Base-by-base conservation (phyloP, 2,797 vertebrate species). In the Uromys caudimaculatus region DNA sequence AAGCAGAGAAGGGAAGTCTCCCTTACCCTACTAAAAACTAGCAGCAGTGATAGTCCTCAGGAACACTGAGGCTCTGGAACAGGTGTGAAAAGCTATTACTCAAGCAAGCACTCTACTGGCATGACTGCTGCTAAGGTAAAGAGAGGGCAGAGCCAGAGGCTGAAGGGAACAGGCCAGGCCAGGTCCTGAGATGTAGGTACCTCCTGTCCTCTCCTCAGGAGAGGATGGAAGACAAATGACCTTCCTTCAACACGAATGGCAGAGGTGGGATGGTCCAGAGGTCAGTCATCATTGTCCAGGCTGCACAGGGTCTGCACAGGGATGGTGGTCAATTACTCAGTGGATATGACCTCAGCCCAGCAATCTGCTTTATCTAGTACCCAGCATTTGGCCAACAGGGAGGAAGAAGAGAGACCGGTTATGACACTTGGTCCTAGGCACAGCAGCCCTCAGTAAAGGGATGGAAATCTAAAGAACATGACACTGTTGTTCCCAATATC, bases 241-340 rank as follows among this genome's bases (percentile, higher is more conserved):
- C 95, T 95, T 96, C 81, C 44, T 96, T 85, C 76, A 97, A 90
- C 71, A 94, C 2, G 54, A 97, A 97, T 0, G 97, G 97, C 89
- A 97, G 97, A 0, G 96, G 97, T 1, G 77, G 88, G 3, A 94
- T 87, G 10, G 52, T 24, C 97, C 98, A 96, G 78, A 97, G 96
- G 38, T 83, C 81, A 67, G n/a, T 67, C 6, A 0, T 93, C 91
- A 0, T 21, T 77, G 23, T 96, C 94, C 77, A 97, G 89, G n/a
- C 67, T 38, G 6, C 71, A 27, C 75, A 97, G 93, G 0, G 79
- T 52, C 6, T 12, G 47, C n/a, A 95, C 54, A 0, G 95, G 96
- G 35, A 98, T 1, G 3, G 88, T 69, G 35, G 95, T 75, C 0
- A 16, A 93, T 19, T 1, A 21, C 19, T 95, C 96, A 14, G 95